A percentile compares a stretch with the other conserved stretches of the same genome.
phyloP scores from a whole-genome alignment of 92 coral and sea anemone species.

The Palythoa grandis region DNA sequence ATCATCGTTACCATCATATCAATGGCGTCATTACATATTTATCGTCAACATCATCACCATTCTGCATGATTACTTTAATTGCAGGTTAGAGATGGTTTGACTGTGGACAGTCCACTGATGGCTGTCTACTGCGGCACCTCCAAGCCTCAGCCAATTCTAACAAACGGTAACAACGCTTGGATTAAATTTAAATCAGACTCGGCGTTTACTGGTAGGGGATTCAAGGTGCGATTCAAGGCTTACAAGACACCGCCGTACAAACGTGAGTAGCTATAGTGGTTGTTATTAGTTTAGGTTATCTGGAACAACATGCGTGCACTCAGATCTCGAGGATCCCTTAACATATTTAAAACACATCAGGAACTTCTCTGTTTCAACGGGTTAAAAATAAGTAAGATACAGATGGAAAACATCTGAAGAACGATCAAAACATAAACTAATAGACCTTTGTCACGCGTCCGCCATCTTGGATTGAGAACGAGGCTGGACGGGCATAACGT shows the following conservation, averaged over 20 bases:
- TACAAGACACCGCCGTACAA: conserved; percentile 9
- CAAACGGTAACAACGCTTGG: conserved; percentile 31
- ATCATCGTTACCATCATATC: not conserved
- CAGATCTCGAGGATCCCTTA: not conserved
- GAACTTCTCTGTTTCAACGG: no score
- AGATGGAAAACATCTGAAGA: no score
- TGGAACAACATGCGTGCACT: no score
- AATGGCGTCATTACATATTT: not conserved
- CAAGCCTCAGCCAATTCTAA: conserved; percentile 18
- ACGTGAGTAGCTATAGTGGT: not conserved
- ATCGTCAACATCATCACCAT: no score
- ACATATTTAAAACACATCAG: no score
- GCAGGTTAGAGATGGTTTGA: conserved; percentile 24
- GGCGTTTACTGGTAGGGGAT: conserved; percentile 32
- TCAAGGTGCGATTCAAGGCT: conserved; percentile 29
- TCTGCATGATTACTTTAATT: not conserved
- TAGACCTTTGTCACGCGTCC: no score
- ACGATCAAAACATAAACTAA: no score
- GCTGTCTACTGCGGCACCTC: conserved; percentile 19
- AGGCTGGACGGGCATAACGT: no score
- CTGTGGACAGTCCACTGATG: conserved; percentile 9
- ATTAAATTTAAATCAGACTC: conserved; percentile 36
- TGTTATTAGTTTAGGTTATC: not conserved
- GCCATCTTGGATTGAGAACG: no score
- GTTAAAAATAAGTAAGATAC: no score